Evolutionary conservation across 2,113 vertebrate species (phyloP), one percentile per base, ranked within the genome.

Genomic region (Dasyprocta punctata): DNA sequence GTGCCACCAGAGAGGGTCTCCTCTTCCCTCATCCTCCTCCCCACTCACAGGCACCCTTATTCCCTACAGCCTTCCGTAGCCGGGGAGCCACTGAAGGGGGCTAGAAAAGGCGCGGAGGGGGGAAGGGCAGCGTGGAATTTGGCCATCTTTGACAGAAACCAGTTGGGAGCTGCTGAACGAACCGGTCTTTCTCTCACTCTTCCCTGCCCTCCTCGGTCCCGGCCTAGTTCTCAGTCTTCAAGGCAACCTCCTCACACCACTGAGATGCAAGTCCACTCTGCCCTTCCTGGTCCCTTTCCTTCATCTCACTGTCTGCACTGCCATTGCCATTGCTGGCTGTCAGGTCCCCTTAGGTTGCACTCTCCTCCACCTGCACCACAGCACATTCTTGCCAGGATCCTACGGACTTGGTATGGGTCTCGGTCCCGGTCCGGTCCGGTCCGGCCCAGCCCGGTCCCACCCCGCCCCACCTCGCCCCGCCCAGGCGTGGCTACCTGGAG

Each of bases 81-180:
- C 73, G 1, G 58, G 65, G 75, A 90, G 85, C 97, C 33, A 14
- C 77, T 44, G 10, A 9, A 47, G 58, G 56, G 93, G 67, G 33
- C 67, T n/a, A 7, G 88, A 47, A 38, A 36, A 77, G 89, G 89
- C 54, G 73, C 75, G 56, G 91, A 90, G 89, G 96, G 95, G 94
- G 94, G 82, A 85, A 92, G 95, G 95, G 97, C 89, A 4, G 67
- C 28, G 93, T 82, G 84, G 92, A 90, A 95, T 95, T 93, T 97
- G 95, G 96, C 97, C 95, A 93, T 97, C 94, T 97, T 97, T 92
- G 97, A 97, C 83, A 85, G 96, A 97, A 94, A 94, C 65, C 63
- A 36, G 77, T 71, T 41, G 94, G 90, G 89, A 92, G 84, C 91
- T 44, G 89, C 84, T 14, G 19, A 80, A 86, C 80, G 58, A 86